Percentiles rank a stretch among this genome's conserved stretches.
These are phyloP conservation scores for Neodiprion lecontei DNA, from an alignment of 1,140 invertebrate species.

Conservation along the genomic window DNA sequence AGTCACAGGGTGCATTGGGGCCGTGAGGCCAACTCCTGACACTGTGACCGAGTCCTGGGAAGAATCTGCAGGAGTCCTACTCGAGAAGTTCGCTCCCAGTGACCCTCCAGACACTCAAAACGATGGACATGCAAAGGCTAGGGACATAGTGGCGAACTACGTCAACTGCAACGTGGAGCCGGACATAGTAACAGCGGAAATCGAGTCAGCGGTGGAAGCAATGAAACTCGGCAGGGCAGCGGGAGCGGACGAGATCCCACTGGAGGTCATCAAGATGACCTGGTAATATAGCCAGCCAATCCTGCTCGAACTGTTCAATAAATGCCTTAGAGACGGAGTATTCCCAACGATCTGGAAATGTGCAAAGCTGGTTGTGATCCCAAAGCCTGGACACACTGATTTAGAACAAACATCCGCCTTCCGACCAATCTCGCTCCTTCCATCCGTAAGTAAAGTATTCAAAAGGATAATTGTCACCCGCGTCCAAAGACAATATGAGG, in stretches of 20 bases:
- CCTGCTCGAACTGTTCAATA: slow-evolving; percentile 23
- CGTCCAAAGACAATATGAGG: slow-evolving; percentile 10
- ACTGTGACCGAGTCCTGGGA: neutral
- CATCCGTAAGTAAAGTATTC: slow-evolving; percentile 39
- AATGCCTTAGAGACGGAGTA: slow-evolving; percentile 7
- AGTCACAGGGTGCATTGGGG: neutral
- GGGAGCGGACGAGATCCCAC: slow-evolving; percentile 21
- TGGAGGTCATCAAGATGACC: neutral
- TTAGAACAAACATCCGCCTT: slow-evolving; percentile 33
- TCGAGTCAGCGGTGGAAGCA: neutral
- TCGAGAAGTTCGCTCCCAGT: too few relatives aligned
- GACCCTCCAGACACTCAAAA: too few relatives aligned
- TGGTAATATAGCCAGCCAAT: slow-evolving; percentile 24
- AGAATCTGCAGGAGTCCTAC: neutral
- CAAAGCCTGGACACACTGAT: slow-evolving; percentile 26
- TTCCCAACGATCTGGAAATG: neutral
- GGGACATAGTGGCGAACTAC: slow-evolving; percentile 11
- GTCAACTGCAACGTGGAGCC: neutral
- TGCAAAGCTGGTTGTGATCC: slow-evolving; percentile 31
- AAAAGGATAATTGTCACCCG: slow-evolving; percentile 33
- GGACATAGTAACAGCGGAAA: neutral
- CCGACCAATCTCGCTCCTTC: slow-evolving; percentile 39
- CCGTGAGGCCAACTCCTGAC: too few relatives aligned
- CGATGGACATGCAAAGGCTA: neutral
- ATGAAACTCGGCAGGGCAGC: neutral